Percentiles rank a stretch among this genome's conserved stretches.
phyloP scores from a whole-genome alignment of 1,140 invertebrate genomes.

The Neotoxoptera formosana region DNA sequence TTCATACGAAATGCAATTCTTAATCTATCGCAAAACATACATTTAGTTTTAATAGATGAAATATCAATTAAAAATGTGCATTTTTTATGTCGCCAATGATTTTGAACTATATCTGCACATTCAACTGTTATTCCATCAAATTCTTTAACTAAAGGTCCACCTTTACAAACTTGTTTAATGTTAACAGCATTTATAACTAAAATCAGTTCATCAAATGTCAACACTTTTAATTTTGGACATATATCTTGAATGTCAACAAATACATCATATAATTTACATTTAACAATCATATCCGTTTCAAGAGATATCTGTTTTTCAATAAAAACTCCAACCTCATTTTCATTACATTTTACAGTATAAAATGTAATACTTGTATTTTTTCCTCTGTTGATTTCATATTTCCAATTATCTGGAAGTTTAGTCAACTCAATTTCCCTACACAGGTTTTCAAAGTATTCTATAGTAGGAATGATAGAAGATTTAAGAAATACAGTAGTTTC shows the following conservation, averaged over 20 bases:
- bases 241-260: conserved; percentile 2
- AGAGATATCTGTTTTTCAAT: conserved; percentile 24
- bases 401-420: conserved; percentile 17
- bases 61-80: conserved; percentile 7
- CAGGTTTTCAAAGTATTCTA: not conserved
- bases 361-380: not conserved
- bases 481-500: not conserved
- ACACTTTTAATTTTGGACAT: not conserved
- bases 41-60: not conserved
- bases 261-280: conserved; percentile 1
- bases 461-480: not conserved
- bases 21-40: not conserved
- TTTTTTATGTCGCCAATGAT: conserved; percentile 13
- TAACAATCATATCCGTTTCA: conserved; percentile 7
- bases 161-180: not conserved
- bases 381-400: not conserved
- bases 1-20: not conserved
- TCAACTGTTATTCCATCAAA: conserved; percentile 24
- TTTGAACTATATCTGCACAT: conserved; percentile 2
- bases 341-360: not conserved
- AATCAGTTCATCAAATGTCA: not conserved
- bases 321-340: not conserved
- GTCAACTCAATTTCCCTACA: not conserved
- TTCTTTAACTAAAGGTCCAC: not conserved
- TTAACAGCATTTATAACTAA: not conserved